Evolutionary conservation across 2,888 invertebrate genomes (phyloP).

Genomic region (Apoderus coryli): DNA sequence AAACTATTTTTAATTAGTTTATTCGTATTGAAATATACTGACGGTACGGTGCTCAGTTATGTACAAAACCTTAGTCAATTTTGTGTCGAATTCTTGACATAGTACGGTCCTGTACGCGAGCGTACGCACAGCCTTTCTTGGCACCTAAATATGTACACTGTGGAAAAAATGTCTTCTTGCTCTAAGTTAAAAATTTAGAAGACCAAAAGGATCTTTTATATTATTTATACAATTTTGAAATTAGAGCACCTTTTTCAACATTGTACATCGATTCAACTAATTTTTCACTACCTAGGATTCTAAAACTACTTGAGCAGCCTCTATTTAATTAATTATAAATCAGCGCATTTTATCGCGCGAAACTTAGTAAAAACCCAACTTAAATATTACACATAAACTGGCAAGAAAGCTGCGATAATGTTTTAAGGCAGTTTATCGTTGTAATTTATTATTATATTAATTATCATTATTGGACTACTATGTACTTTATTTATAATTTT

Average conservation of each 20-base stretch:
- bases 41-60: slow-evolving; percentile 15
- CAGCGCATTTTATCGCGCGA: slow-evolving; percentile 17
- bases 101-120: no score
- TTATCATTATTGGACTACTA: no score
- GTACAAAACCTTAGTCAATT: no score
- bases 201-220: no score
- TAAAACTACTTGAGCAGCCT: slow-evolving; percentile 32
- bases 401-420: slow-evolving; percentile 29
- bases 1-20: no score
- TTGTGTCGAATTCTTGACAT: no score
- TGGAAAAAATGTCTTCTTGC: no score
- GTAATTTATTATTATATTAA: no score
- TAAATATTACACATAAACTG: slow-evolving; percentile 31
- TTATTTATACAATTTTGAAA: slow-evolving; percentile 12
- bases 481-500: no score
- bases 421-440: slow-evolving; percentile 27
- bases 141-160: slow-evolving; percentile 21
- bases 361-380: slow-evolving; percentile 28
- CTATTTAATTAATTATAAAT: slow-evolving; percentile 19
- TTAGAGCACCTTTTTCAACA: slow-evolving; percentile 9
- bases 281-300: slow-evolving; percentile 20
- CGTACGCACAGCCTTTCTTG: slow-evolving; percentile 24
- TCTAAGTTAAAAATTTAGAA: no score
- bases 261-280: no score
- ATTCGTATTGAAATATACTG: no score